Percentiles rank a stretch among this genome's conserved stretches.
Conservation (phyloP, 2,797 vertebrate genomes). For the Syndactyla subalaris region DNA sequence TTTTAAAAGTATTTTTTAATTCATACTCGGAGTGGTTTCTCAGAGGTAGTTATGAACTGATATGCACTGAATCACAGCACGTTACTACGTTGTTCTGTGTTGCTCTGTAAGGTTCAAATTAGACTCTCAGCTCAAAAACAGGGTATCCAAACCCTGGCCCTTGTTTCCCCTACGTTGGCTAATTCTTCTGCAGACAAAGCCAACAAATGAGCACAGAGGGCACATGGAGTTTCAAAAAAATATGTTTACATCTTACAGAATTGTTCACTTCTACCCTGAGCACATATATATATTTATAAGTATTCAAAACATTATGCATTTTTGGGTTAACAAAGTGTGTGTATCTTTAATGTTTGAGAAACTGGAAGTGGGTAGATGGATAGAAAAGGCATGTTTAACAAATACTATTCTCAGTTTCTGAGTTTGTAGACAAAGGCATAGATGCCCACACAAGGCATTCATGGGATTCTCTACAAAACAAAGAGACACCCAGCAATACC, state of each 20-base stretch:
- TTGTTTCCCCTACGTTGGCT: neutral
- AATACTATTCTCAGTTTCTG: neutral
- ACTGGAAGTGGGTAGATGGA: neutral
- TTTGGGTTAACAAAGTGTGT: neutral
- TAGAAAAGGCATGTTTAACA: neutral
- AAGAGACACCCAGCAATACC: neutral
- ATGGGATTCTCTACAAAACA: neutral
- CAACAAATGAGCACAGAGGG: neutral
- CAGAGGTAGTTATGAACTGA: neutral
- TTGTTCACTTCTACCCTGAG: neutral
- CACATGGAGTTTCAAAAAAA: neutral
- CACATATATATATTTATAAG: neutral
- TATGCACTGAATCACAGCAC: neutral
- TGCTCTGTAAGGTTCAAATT: neutral
- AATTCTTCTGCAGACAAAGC: neutral
- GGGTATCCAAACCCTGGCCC: neutral
- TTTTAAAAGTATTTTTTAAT: constrained; percentile 13
- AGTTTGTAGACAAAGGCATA: neutral
- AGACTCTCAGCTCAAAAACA: neutral
- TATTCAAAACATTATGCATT: neutral
- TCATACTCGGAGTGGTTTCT: neutral
- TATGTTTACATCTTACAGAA: neutral
- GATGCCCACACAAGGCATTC: neutral
- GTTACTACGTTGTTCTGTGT: neutral
- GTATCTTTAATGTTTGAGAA: neutral